Conservation (phyloP, 2,888 invertebrate species). For the Axea sp. region DNA sequence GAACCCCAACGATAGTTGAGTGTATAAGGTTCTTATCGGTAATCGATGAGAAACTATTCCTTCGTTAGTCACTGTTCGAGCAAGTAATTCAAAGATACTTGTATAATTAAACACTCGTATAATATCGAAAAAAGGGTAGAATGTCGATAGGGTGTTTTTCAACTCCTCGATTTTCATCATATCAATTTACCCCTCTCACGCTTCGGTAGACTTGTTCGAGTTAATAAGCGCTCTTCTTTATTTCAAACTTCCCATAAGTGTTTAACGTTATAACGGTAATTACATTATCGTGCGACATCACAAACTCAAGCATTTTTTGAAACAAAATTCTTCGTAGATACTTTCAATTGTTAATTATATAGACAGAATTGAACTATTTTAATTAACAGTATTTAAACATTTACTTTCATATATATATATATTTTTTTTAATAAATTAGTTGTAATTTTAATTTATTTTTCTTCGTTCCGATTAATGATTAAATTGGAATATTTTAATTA, state of each 20-base stretch:
- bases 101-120: constrained; percentile 51
- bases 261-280: constrained; percentile 12
- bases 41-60: constrained; percentile 57
- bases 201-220: constrained; percentile 28
- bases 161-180: constrained; percentile 52
- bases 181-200: constrained; percentile 55
- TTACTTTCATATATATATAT: too few species aligned
- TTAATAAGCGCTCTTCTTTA: constrained; percentile 40
- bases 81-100: constrained; percentile 45
- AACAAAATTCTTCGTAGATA: too few species aligned
- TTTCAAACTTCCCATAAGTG: constrained; percentile 25
- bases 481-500: too few species aligned
- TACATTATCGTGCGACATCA: constrained; percentile 1
- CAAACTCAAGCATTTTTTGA: not conserved
- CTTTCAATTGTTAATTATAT: too few species aligned
- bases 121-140: constrained; percentile 48
- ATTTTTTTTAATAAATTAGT: too few species aligned
- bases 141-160: constrained; percentile 36
- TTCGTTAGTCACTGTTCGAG: constrained; percentile 34
- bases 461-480: too few species aligned
- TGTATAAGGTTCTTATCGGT: constrained; percentile 54
- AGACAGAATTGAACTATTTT: too few species aligned
- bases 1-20: constrained; percentile 43
- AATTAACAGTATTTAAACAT: too few species aligned
- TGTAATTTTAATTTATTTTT: too few species aligned